Evolutionary conservation across 2,888 invertebrate species (phyloP).

Genomic region (Hydraecia micacea): DNA sequence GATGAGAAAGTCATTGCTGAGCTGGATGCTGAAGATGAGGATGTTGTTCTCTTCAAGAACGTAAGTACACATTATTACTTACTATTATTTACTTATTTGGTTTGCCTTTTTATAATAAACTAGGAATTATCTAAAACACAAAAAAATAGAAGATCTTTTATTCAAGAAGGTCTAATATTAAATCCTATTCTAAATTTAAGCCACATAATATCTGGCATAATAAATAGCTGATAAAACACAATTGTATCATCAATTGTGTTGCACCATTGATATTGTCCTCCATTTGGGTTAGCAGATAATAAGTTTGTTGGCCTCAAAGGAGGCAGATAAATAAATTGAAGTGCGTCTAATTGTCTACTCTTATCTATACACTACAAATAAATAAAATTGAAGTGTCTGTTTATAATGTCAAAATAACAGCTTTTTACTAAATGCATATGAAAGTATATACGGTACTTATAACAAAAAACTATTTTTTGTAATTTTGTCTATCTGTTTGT

Average conservation of each 20-base stretch:
- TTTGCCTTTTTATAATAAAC: background rate
- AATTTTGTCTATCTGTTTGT: too few species aligned
- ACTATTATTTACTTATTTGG: background rate
- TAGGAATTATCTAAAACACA: background rate
- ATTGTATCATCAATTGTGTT: background rate
- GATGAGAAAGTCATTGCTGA: constrained; percentile 94
- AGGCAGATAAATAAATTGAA: constrained; percentile 33
- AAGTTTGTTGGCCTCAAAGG: constrained; percentile 60
- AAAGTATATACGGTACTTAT: background rate
- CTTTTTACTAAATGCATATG: background rate
- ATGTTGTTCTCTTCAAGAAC: constrained; percentile 97
- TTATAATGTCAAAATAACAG: background rate
- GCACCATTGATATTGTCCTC: constrained; percentile 39
- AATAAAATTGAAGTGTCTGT: background rate
- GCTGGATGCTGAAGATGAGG: constrained; percentile 94
- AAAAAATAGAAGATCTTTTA: constrained; percentile 1
- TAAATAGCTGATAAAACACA: constrained; percentile 21
- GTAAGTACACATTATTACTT: constrained; percentile 84
- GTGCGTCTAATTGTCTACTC: constrained; percentile 30
- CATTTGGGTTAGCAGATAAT: constrained; percentile 57
- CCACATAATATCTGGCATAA: constrained; percentile 8
- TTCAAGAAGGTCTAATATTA: background rate
- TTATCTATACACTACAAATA: background rate
- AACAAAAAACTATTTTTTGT: too few species aligned
- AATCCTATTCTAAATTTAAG: constrained; percentile 2